phyloP scores from a whole-genome alignment of 2,888 invertebrate species.

The Ypsolopha scabrella region DNA sequence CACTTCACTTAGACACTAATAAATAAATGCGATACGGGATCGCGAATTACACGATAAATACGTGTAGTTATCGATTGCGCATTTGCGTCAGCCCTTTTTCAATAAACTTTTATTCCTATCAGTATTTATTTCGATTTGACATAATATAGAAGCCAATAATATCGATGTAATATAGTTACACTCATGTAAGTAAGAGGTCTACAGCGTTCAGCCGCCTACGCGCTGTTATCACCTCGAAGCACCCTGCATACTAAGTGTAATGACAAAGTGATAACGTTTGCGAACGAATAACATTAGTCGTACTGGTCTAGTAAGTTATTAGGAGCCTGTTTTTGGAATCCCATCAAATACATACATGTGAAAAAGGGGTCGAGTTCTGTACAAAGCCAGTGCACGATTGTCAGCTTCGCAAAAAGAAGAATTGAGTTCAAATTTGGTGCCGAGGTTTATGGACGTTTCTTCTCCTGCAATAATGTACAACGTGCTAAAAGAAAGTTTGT shows the following conservation, averaged over 20 bases:
- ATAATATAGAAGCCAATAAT: not conserved
- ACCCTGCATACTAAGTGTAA: slow-evolving; percentile 56
- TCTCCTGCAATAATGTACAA: too few relatives aligned
- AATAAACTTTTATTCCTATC: too few relatives aligned
- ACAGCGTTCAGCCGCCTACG: slow-evolving; percentile 31
- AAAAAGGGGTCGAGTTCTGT: too few relatives aligned
- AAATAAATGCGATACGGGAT: slow-evolving; percentile 7
- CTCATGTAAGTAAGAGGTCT: not conserved
- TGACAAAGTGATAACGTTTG: slow-evolving; percentile 27
- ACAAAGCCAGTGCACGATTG: too few relatives aligned
- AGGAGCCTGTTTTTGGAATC: too few relatives aligned
- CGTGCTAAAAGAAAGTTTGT: too few relatives aligned
- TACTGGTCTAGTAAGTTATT: too few relatives aligned
- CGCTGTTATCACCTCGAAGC: slow-evolving; percentile 40
- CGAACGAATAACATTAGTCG: too few relatives aligned
- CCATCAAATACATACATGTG: too few relatives aligned
- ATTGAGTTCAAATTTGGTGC: too few relatives aligned
- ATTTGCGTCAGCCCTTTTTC: not conserved
- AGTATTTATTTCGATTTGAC: not conserved
- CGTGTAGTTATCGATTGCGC: not conserved
- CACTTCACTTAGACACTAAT: slow-evolving; percentile 36
- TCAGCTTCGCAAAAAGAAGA: too few relatives aligned
- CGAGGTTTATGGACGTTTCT: too few relatives aligned
- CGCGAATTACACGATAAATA: not conserved
- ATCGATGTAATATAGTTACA: not conserved